Evolutionary conservation across 2,113 vertebrate genomes (phyloP).

Genomic region (Dissostichus mawsoni): DNA sequence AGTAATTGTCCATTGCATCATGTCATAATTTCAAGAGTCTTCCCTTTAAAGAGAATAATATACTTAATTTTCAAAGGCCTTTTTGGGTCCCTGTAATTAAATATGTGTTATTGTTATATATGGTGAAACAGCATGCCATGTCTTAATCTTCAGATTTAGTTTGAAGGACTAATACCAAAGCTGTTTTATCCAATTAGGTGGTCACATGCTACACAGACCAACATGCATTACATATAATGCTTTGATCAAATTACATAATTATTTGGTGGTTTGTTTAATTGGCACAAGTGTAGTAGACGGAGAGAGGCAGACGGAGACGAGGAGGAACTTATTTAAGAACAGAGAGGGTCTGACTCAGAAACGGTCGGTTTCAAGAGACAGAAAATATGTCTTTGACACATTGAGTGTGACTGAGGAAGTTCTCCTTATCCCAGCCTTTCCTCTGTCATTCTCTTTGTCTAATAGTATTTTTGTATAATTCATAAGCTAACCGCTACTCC

Average conservation of each 20-base stretch:
- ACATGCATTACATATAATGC: conserved; percentile 33
- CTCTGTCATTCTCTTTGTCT: conserved; percentile 59
- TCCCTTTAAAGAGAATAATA: not conserved
- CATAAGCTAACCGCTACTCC: conserved; percentile 30
- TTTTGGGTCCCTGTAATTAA: conserved; percentile 6
- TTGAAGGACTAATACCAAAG: conserved; percentile 32
- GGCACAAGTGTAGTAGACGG: conserved; percentile 17
- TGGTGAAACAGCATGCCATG: not conserved
- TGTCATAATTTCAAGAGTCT: conserved; percentile 19
- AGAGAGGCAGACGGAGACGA: conserved; percentile 47
- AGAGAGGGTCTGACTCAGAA: conserved; percentile 52
- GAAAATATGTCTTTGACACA: conserved; percentile 45
- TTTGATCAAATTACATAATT: conserved; percentile 38
- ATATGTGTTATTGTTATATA: conserved; percentile 7
- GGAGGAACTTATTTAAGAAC: conserved; percentile 59
- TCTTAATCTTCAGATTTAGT: conserved; percentile 21
- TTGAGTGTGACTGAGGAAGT: conserved; percentile 54
- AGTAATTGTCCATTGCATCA: conserved; percentile 42
- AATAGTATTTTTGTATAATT: conserved; percentile 65
- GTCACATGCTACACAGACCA: conserved; percentile 20
- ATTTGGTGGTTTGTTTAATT: conserved; percentile 45
- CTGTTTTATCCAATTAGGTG: conserved; percentile 53
- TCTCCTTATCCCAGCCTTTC: conserved; percentile 41
- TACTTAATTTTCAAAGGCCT: not conserved
- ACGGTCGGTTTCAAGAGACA: conserved; percentile 45